A percentile compares a stretch with the other conserved stretches of the same genome.
phyloP scores from a whole-genome alignment of 2,797 vertebrate genomes.

The Bufotes viridis region DNA sequence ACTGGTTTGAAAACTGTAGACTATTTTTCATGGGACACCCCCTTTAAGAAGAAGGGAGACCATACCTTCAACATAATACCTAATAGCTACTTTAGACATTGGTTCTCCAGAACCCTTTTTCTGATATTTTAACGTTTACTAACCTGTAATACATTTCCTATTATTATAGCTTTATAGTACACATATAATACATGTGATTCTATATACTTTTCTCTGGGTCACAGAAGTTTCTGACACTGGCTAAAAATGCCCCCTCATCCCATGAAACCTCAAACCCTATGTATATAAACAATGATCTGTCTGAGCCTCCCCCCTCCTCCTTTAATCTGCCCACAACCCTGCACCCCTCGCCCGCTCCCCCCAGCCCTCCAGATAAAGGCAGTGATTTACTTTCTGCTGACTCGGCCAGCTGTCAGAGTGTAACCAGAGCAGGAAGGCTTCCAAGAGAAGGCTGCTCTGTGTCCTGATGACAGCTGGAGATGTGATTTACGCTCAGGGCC shows the following conservation, averaged over 20 bases:
- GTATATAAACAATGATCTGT: not conserved
- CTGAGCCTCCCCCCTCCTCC: slow-evolving; percentile 5
- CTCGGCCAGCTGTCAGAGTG: slow-evolving; percentile 77
- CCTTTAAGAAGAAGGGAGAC: not conserved
- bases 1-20: too few relatives aligned
- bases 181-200: not conserved
- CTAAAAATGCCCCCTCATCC: not conserved
- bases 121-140: not conserved
- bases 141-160: too few relatives aligned
- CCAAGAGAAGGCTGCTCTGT: slow-evolving; percentile 78
- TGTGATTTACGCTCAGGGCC: slow-evolving; percentile 77
- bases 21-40: too few relatives aligned
- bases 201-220: not conserved
- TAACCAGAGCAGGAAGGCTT: slow-evolving; percentile 76
- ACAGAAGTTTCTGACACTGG: not conserved
- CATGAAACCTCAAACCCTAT: not conserved
- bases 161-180: too few relatives aligned
- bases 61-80: not conserved
- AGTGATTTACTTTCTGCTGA: slow-evolving; percentile 78
- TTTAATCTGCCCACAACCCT: slow-evolving; percentile 25
- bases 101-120: too few relatives aligned
- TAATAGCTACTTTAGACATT: too few relatives aligned
- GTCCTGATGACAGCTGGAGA: slow-evolving; percentile 78
- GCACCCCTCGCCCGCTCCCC: slow-evolving; percentile 6
- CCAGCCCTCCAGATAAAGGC: slow-evolving; percentile 63